phyloP scores from a whole-genome alignment of 2,888 invertebrate genomes.

The Tinea trinotella region DNA sequence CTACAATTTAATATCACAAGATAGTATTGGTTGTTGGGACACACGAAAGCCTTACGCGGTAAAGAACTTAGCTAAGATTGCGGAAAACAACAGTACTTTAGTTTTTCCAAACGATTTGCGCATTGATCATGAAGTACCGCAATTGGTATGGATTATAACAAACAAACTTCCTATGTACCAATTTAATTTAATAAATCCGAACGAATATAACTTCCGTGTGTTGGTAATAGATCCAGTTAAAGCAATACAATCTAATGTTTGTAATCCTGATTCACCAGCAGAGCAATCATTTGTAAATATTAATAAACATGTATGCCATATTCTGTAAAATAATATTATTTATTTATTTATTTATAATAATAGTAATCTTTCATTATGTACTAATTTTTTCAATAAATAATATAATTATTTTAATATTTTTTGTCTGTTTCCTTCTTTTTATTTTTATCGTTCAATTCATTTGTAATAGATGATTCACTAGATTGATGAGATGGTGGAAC shows the following conservation, averaged over 20 bases:
- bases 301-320: too few relatives aligned
- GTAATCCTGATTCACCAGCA: conserved; percentile 62
- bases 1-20: conserved; percentile 84
- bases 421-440: too few relatives aligned
- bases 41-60: conserved; percentile 80
- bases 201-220: conserved; percentile 81
- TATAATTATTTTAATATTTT: too few relatives aligned
- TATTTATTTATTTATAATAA: too few relatives aligned
- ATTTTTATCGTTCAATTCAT: too few relatives aligned
- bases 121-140: conserved; percentile 79
- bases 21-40: conserved; percentile 88
- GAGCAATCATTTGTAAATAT: not conserved
- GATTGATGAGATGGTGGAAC: not conserved
- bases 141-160: conserved; percentile 83
- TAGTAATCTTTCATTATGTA: too few relatives aligned
- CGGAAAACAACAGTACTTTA: conserved; percentile 74
- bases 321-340: not conserved
- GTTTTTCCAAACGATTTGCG: conserved; percentile 87
- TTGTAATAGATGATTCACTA: too few relatives aligned
- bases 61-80: conserved; percentile 76
- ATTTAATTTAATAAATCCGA: conserved; percentile 76
- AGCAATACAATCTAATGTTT: conserved; percentile 76
- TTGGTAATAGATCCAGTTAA: conserved; percentile 76
- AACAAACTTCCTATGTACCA: conserved; percentile 83
- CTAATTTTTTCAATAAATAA: too few relatives aligned